Evolutionary conservation across 2,113 vertebrate species (phyloP), one percentile per base, ranked within the genome.

Genomic region (Oenanthe melanoleuca): DNA sequence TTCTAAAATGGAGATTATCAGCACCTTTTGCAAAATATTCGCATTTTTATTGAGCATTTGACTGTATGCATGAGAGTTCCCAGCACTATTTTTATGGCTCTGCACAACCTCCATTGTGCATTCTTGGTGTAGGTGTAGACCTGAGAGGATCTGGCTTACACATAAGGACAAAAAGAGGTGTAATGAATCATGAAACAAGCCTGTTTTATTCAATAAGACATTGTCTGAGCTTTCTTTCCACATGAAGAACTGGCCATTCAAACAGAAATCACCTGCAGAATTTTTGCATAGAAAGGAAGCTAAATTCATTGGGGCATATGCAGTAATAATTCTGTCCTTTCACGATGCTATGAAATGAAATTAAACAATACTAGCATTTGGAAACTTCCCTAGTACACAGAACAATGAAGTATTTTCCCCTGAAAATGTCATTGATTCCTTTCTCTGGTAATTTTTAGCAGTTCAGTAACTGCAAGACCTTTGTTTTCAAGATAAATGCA

Each of bases 181-280:
- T 94, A 97, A 97, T 95, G 96, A 97, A 96, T 97, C 93, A 95
- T 95, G 85, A 96, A 97, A 97, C 80, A 88, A 97, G 64, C 53
- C 95, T 92, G 90, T 80, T 96, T 95, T 89, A 94, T 95, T 96
- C 80, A 95, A 63, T 94, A 95, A 95, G 94, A 81, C 66, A 69
- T 75, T 93, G 81, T 91, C 91, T 92, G 93, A 80, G 65, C 89
- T 95, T 92, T 82, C 89, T 96, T 96, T 96, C 95, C 93, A 97
- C 94, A 59, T 92, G 92, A 94, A 91, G 94, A 85, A 86, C 81
- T 89, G 81, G 77, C 87, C 84, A 80, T 92, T 96, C 82, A 90
- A 49, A 96, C 69, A 92, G 78, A 96, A 96, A 95, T 95, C 81
- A 96, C 94, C 91, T 93, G 92, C 89, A 93, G 93, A 97, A 93